These are phyloP conservation scores for Brachionus rubens DNA, from an alignment of 1,140 invertebrate species.

Conservation along the genomic window DNA sequence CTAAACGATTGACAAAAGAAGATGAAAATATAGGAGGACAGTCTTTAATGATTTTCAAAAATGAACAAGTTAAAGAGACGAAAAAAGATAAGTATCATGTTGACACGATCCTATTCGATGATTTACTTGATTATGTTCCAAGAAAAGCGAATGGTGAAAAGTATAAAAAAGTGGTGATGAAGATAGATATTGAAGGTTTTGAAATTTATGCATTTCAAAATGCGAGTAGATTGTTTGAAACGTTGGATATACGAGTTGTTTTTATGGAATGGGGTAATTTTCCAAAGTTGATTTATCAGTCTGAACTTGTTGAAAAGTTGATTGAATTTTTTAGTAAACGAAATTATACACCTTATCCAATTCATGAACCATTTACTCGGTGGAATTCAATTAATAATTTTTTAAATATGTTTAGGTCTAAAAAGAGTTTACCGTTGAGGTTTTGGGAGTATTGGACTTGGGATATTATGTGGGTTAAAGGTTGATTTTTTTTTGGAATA, in stretches of 20 bases:
- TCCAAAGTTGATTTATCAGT: neutral
- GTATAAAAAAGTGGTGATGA: constrained; percentile 1
- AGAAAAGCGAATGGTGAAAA: neutral
- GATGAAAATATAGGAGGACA: constrained; percentile 24
- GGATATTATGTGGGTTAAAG: too few species aligned
- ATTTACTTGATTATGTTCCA: constrained; percentile 5
- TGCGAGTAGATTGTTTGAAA: neutral
- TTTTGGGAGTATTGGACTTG: too few species aligned
- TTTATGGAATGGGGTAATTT: constrained; percentile 34
- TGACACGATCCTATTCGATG: constrained; percentile 33
- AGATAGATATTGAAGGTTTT: constrained; percentile 30
- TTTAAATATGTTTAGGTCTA: too few species aligned
- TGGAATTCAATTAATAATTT: too few species aligned
- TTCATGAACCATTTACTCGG: too few species aligned
- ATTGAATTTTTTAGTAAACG: constrained; percentile 5
- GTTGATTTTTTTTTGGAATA: too few species aligned
- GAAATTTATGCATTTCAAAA: constrained; percentile 22
- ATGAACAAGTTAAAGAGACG: neutral
- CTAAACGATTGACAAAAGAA: neutral
- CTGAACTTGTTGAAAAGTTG: neutral
- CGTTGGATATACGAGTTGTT: constrained; percentile 13
- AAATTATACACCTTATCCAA: neutral
- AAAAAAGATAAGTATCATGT: neutral
- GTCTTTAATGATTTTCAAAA: neutral
- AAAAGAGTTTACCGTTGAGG: too few species aligned